Evolutionary conservation across 2,113 vertebrate species (phyloP).

Genomic region (Oncorhynchus clarkii): DNA sequence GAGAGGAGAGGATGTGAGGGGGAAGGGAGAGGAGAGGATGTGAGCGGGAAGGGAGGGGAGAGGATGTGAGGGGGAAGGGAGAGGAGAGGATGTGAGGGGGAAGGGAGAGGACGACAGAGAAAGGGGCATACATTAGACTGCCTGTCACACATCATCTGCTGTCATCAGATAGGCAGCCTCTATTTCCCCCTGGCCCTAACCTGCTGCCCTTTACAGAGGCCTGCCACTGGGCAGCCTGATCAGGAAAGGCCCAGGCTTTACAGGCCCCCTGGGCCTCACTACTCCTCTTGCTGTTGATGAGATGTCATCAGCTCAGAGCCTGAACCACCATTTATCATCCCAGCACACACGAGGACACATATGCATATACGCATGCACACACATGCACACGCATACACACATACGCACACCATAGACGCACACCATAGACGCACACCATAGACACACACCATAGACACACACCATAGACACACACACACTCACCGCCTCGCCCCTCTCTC

Average conservation of each 20-base stretch:
- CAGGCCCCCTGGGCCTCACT: slow-evolving; percentile 38
- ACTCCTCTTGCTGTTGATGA: slow-evolving; percentile 52
- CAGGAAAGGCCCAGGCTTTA: slow-evolving; percentile 54
- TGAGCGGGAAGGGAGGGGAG: background rate
- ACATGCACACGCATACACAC: background rate
- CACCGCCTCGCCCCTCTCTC: background rate
- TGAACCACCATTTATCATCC: slow-evolving; percentile 31
- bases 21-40: too few relatives aligned
- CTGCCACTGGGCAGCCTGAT: slow-evolving; percentile 48
- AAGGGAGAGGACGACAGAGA: background rate
- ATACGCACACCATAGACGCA: too few relatives aligned
- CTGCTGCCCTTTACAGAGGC: slow-evolving; percentile 15
- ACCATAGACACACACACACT: too few relatives aligned
- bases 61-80: background rate
- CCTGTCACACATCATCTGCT: slow-evolving; percentile 5
- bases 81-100: slow-evolving; percentile 2
- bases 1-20: background rate
- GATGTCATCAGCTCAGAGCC: slow-evolving; percentile 41
- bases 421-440: too few relatives aligned
- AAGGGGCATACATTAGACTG: too few relatives aligned
- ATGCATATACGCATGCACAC: background rate
- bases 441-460: too few relatives aligned
- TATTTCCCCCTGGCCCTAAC: slow-evolving; percentile 51
- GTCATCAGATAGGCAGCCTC: slow-evolving; percentile 47
- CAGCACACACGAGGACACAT: background rate